Conservation (phyloP, 2,797 vertebrate genomes). For the Gouania willdenowi region DNA sequence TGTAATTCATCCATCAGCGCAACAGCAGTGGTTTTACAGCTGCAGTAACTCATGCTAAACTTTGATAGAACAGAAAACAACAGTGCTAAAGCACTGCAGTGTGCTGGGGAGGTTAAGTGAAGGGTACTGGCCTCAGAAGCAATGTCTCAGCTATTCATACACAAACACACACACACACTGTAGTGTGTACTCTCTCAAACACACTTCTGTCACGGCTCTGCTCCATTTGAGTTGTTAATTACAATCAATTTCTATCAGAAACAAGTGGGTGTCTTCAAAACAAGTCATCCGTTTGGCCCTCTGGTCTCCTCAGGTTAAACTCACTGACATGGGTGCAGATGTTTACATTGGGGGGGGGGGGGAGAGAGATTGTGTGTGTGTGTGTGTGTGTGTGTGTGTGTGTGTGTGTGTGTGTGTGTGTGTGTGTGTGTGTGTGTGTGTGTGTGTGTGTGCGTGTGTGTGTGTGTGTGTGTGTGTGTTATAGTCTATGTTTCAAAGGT, state of each 20-base stretch:
- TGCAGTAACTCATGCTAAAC: slow-evolving; percentile 7
- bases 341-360: not conserved
- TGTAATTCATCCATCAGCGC: too few relatives aligned
- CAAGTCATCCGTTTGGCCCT: slow-evolving; percentile 41
- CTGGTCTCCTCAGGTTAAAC: slow-evolving; percentile 18
- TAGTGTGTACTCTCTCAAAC: slow-evolving; percentile 11
- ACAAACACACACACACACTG: slow-evolving; percentile 7
- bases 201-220: slow-evolving; percentile 70
- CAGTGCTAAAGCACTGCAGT: slow-evolving; percentile 12
- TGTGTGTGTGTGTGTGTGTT: not conserved
- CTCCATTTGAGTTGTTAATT: slow-evolving; percentile 76
- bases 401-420: too few relatives aligned
- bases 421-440: too few relatives aligned
- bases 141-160: slow-evolving; percentile 15
- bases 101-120: slow-evolving; percentile 51
- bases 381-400: too few relatives aligned
- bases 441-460: too few relatives aligned
- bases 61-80: slow-evolving; percentile 1
- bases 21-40: too few relatives aligned
- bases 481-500: slow-evolving; percentile 13
- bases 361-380: too few relatives aligned
- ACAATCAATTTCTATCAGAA: slow-evolving; percentile 66
- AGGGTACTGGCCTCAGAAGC: slow-evolving; percentile 38
- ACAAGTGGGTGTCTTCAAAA: slow-evolving; percentile 41
- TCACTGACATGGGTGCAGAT: slow-evolving; percentile 35